Percentiles rank a stretch among this genome's conserved stretches.
Evolutionary conservation across 2,113 vertebrate genomes (phyloP).

Genomic region (Acanthochromis polyacanthus): DNA sequence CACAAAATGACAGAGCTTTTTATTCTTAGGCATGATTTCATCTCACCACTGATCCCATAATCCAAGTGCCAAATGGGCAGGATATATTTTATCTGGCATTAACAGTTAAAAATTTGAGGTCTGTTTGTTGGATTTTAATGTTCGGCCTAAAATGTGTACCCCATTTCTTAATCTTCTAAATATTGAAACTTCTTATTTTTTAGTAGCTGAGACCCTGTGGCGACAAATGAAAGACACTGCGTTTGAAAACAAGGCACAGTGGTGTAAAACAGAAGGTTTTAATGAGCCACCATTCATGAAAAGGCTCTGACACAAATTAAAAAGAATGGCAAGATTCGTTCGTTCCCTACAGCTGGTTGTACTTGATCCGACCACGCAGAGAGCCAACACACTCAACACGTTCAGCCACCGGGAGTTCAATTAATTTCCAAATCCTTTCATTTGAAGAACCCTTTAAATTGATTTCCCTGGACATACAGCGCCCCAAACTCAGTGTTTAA

Average conservation of each 20-base stretch:
- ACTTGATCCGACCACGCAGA: conserved; percentile 58
- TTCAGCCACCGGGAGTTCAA: conserved; percentile 71
- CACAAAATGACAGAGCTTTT: neutral
- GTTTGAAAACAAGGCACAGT: conserved; percentile 44
- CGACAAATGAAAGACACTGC: neutral
- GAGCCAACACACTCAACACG: conserved; percentile 63
- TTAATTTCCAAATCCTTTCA: conserved; percentile 78
- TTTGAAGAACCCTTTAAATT: conserved; percentile 73
- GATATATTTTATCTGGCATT: conserved; percentile 2
- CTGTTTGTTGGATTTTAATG: conserved; percentile 3
- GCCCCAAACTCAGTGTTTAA: conserved; percentile 66
- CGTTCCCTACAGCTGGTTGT: conserved; percentile 61
- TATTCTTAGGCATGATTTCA: neutral
- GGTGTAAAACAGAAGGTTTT: conserved; percentile 29
- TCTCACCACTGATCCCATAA: neutral
- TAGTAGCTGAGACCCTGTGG: neutral
- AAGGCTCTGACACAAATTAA: conserved; percentile 71
- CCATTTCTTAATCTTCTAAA: conserved; percentile 3
- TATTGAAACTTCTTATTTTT: neutral
- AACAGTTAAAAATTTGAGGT: conserved; percentile 10
- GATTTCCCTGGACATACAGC: conserved; percentile 70
- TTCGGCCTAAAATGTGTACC: neutral
- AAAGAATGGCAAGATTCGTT: conserved; percentile 63
- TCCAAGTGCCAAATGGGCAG: conserved; percentile 2
- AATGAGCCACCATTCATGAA: conserved; percentile 54